Evolutionary conservation across 2,888 invertebrate genomes (phyloP).

Genomic region (Lepidochrysops patricia): DNA sequence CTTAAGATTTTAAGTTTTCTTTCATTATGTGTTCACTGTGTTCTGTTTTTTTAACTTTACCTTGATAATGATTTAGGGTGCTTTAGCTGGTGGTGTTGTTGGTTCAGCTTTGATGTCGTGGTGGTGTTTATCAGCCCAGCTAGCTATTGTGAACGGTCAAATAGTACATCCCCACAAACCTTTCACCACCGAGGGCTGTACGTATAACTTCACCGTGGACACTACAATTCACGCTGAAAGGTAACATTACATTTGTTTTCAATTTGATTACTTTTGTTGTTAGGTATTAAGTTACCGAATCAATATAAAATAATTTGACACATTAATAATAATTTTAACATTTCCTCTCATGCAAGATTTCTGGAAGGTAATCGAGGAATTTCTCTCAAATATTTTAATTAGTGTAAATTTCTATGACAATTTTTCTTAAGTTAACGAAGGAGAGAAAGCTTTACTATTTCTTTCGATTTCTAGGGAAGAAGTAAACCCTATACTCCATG

Average conservation of each 20-base stretch:
- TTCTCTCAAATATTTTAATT: no score
- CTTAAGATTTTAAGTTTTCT: no score
- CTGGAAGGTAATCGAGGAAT: no score
- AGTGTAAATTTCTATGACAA: no score
- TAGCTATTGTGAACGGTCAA: slow-evolving; percentile 76
- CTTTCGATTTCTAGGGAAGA: slow-evolving; percentile 50
- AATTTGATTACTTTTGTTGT: no score
- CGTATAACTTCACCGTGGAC: slow-evolving; percentile 72
- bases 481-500: slow-evolving; percentile 78
- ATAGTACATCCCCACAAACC: slow-evolving; percentile 79
- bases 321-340: no score
- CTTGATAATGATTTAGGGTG: slow-evolving; percentile 53
- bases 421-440: no score
- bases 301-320: no score
- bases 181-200: slow-evolving; percentile 76
- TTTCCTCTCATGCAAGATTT: no score
- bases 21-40: no score
- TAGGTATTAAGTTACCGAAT: no score
- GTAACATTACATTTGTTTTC: neutral
- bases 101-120: slow-evolving; percentile 74
- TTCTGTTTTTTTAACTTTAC: neutral
- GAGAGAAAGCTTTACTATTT: neutral
- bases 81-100: slow-evolving; percentile 73
- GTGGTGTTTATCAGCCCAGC: slow-evolving; percentile 77
- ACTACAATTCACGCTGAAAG: slow-evolving; percentile 14